phyloP scores from a whole-genome alignment of 2,888 invertebrate genomes.

The Pyralis farinalis region DNA sequence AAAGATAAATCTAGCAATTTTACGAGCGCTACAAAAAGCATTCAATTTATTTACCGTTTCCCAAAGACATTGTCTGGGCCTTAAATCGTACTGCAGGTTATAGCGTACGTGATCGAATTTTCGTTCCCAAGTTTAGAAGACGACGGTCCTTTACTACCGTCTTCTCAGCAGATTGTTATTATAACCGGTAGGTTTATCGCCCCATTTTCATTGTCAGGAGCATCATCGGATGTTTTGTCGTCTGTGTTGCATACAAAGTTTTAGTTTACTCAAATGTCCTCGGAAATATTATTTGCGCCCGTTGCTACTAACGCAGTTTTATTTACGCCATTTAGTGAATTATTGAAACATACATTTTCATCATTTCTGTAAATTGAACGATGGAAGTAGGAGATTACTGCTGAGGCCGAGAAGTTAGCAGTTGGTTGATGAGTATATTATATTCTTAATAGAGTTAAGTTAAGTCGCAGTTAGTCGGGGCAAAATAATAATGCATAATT shows the following conservation, averaged over 20 bases:
- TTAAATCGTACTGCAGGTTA: slow-evolving; percentile 13
- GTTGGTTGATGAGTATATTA: too few relatives aligned
- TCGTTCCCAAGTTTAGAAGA: slow-evolving; percentile 5
- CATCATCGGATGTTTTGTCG: not conserved
- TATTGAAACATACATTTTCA: too few relatives aligned
- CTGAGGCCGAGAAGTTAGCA: too few relatives aligned
- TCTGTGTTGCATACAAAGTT: slow-evolving; percentile 13
- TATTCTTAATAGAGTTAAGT: too few relatives aligned
- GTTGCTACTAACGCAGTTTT: too few relatives aligned
- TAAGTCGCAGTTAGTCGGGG: too few relatives aligned
- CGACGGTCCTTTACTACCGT: not conserved
- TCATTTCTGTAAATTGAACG: too few relatives aligned
- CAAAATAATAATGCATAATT: too few relatives aligned
- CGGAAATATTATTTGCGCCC: slow-evolving; percentile 1
- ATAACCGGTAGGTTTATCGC: slow-evolving; percentile 5
- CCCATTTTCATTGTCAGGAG: slow-evolving; percentile 1
- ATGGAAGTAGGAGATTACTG: too few relatives aligned
- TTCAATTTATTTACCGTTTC: slow-evolving; percentile 23
- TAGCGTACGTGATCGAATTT: slow-evolving; percentile 19
- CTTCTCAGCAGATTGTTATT: slow-evolving; percentile 3
- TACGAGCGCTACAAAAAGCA: slow-evolving; percentile 19
- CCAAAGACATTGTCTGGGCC: slow-evolving; percentile 16
- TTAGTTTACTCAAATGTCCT: slow-evolving; percentile 5
- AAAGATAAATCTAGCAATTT: slow-evolving; percentile 11
- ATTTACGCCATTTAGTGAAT: too few relatives aligned